phyloP scores from a whole-genome alignment of 2,797 vertebrate genomes.

The Myotis pilosus region DNA sequence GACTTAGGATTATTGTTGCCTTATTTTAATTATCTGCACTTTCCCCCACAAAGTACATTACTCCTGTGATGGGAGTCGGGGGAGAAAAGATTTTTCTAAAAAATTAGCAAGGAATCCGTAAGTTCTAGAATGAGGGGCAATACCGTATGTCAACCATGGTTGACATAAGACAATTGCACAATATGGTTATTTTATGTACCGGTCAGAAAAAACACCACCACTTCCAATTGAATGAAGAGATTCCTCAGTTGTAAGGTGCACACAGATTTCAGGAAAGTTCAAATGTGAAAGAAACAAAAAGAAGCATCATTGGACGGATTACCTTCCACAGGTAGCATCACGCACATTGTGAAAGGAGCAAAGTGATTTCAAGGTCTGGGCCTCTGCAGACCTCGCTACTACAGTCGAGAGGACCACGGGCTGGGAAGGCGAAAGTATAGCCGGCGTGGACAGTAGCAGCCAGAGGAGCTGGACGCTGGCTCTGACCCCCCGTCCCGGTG shows the following conservation, averaged over 20 bases:
- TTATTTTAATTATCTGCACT: not conserved
- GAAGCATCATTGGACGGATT: not conserved
- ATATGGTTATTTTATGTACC: not conserved
- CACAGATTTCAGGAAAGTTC: not conserved
- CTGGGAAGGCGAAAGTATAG: not conserved
- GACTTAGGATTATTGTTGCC: not conserved
- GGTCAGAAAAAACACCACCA: not conserved
- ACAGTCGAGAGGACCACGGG: not conserved
- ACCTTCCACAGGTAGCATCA: too few species aligned
- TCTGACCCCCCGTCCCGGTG: not conserved
- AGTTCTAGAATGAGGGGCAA: not conserved
- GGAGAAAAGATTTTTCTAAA: not conserved
- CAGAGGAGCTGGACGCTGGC: not conserved
- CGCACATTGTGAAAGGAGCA: fast-evolving
- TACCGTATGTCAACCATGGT: not conserved
- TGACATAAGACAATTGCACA: not conserved
- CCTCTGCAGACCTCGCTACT: not conserved
- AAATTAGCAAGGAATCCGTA: not conserved
- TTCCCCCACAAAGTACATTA: not conserved
- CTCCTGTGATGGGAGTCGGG: not conserved
- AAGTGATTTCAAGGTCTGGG: not conserved
- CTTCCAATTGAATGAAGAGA: not conserved
- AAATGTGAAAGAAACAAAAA: not conserved
- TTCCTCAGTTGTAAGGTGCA: not conserved
- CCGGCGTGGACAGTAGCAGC: not conserved